These are phyloP conservation scores for Riparia riparia DNA, from an alignment of 2,113 vertebrate genomes.

Conservation along the genomic window DNA sequence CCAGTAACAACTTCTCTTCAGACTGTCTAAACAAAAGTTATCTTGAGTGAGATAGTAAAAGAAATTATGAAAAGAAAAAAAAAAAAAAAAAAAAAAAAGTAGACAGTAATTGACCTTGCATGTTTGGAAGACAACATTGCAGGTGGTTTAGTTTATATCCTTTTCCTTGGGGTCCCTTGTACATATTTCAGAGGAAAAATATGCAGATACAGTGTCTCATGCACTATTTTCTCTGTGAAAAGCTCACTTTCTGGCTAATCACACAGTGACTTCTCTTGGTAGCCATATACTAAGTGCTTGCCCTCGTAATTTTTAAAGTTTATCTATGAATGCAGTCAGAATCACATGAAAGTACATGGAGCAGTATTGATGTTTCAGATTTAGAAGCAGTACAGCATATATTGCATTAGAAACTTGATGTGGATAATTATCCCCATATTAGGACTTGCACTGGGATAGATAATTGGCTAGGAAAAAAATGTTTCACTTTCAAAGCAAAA, in stretches of 20 bases:
- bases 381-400: neutral
- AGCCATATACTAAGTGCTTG: neutral
- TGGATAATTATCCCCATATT: neutral
- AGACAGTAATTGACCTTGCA: neutral
- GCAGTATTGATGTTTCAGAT: neutral
- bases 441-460: neutral
- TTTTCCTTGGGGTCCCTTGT: neutral
- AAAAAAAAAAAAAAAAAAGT: neutral
- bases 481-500: neutral
- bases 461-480: neutral
- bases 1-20: neutral
- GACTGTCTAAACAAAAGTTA: neutral
- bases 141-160: neutral
- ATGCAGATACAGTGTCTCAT: neutral
- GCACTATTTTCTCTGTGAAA: neutral
- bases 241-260: neutral
- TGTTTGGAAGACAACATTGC: neutral
- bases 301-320: neutral
- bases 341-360: neutral
- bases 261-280: neutral
- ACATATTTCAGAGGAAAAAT: neutral
- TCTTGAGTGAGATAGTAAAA: neutral
- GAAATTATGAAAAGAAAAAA: neutral
- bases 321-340: neutral
- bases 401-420: accelerated